Conservation (phyloP, 2,113 vertebrate species). For the Pristiophorus japonicus region DNA sequence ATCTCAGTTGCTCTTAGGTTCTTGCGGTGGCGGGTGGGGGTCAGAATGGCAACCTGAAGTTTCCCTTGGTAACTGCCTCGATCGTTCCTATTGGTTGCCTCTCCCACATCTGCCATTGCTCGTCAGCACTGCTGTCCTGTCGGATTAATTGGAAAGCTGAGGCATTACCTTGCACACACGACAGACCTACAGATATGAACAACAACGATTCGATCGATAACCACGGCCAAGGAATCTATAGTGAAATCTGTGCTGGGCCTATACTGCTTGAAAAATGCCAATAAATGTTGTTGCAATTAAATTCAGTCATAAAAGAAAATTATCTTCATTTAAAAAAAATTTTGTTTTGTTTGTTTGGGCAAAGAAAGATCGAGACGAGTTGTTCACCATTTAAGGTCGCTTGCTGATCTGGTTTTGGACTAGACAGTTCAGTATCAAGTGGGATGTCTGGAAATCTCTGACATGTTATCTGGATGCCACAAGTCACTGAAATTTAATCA, state of each 20-base stretch:
- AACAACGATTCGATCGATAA: rapidly evolving
- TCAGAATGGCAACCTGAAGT: neutral
- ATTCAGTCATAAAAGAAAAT: no score
- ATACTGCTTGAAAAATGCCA: neutral
- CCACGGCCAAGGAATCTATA: neutral
- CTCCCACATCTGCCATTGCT: neutral
- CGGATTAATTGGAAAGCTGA: neutral
- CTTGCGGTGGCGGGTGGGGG: neutral
- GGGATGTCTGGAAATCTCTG: neutral
- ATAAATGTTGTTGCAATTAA: neutral
- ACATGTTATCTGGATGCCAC: neutral
- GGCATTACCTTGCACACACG: neutral
- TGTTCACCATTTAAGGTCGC: neutral
- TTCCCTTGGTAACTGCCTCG: neutral
- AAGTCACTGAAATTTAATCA: neutral
- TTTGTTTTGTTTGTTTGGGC: neutral
- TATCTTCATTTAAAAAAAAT: no score
- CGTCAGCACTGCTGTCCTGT: neutral
- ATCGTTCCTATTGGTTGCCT: neutral
- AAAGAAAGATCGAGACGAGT: neutral
- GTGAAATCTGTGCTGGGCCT: neutral
- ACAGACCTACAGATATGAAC: neutral
- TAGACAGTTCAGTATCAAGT: no score
- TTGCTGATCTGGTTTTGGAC: neutral
- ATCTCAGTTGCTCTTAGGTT: no score